Conservation (phyloP, 1,140 invertebrate genomes). For the Papilio aristodemus region DNA sequence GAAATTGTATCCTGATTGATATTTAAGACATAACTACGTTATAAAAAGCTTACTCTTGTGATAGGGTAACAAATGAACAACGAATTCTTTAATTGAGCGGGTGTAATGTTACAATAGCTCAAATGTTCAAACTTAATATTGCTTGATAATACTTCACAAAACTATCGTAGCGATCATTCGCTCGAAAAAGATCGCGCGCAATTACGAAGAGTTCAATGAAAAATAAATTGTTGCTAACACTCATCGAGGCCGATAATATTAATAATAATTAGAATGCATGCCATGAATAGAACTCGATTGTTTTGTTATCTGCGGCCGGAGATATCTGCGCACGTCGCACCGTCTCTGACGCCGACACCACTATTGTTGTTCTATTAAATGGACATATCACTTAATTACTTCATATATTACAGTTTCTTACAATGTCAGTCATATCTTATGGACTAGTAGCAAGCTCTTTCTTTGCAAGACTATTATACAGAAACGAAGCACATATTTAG, state of each 20-base stretch:
- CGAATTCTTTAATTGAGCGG: too few relatives aligned
- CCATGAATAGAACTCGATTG: slow-evolving; percentile 33
- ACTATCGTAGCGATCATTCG: not conserved
- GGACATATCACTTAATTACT: slow-evolving; percentile 15
- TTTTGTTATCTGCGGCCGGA: slow-evolving; percentile 29
- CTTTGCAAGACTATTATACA: not conserved
- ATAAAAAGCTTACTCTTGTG: too few relatives aligned
- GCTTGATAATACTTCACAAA: not conserved
- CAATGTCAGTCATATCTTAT: slow-evolving; percentile 13
- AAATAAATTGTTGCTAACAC: slow-evolving; percentile 28
- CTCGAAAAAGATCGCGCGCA: slow-evolving; percentile 4
- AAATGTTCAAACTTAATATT: too few relatives aligned
- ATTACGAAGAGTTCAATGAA: slow-evolving; percentile 30
- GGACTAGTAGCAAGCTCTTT: not conserved
- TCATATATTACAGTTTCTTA: not conserved
- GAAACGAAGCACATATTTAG: too few relatives aligned
- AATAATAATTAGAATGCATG: slow-evolving; percentile 31
- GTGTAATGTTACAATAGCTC: too few relatives aligned
- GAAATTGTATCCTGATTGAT: too few relatives aligned
- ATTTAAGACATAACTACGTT: too few relatives aligned
- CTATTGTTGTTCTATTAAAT: slow-evolving; percentile 27
- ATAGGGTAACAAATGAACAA: too few relatives aligned
- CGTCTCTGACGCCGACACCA: slow-evolving; percentile 16
- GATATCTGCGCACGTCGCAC: slow-evolving; percentile 20
- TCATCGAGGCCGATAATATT: slow-evolving; percentile 30